Evolutionary conservation across 2,113 vertebrate genomes (phyloP), one percentile per base, ranked within the genome.

Genomic region (Callipepla californica): DNA sequence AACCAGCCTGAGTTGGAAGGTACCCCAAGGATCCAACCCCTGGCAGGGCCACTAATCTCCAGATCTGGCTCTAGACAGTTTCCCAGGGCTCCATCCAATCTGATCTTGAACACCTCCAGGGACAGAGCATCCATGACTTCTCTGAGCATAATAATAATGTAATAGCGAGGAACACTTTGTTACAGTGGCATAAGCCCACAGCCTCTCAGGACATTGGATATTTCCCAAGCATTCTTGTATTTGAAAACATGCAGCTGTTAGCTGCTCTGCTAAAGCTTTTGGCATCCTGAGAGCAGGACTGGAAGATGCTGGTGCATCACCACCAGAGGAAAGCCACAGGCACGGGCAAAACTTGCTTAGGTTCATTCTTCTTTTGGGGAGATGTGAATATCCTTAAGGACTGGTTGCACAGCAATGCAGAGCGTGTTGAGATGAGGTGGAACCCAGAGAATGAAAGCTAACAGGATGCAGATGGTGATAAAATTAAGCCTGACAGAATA

Each of bases 401-500:
- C 36, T 73, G 21, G 7, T 84, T 89, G 57, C 55, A 51, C 34
- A 96, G 94, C 94, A 96, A 82, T 74, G 50, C 1, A 7, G 83
- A 73, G 69, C 48, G 58, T n/a, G 86, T 40, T 95, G 53, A 67
- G 83, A 73, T 90, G 79, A 80, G 78, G 61, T 68, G 75, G 85
- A 78, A 89, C 38, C 55, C 68, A 42, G 20, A 90, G 58, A 69
- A 50, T 80, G 73, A 94, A 91, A 80, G 76, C 87, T 97, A 94
- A 97, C 96, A 90, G 92, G 78, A 87, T 94, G 91, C 95, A 97
- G 91, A 91, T 92, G 90, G 94, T 92, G 86, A 6, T 38, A 88
- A 97, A 96, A 91, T 80, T 17, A 81, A 83, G 58, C 51, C 53
- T 76, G 86, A 78, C 44, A 72, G 34, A 59, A 83, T 92, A 89